Evolutionary conservation across 1,140 invertebrate genomes (phyloP).

Genomic region (Cylas formicarius): DNA sequence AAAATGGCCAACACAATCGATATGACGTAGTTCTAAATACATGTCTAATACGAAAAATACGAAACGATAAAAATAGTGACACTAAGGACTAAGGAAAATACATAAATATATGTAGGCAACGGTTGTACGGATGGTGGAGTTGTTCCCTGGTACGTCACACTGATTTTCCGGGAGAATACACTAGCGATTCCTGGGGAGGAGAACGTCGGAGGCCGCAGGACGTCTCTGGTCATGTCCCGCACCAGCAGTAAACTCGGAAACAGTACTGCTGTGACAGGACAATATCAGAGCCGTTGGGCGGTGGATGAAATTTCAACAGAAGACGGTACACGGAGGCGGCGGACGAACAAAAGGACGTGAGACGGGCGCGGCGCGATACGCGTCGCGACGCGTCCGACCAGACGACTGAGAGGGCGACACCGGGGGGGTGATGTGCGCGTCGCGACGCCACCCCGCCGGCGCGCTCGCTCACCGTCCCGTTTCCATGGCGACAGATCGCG

Average conservation of each 20-base stretch:
- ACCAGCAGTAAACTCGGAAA: constrained; percentile 71
- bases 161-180: not conserved
- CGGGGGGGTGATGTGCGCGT: not conserved
- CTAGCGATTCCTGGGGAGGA: constrained; percentile 3
- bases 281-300: constrained; percentile 65
- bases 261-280: constrained; percentile 92
- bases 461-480: constrained; percentile 24
- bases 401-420: constrained; percentile 31
- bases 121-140: constrained; percentile 7
- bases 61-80: too few relatives aligned
- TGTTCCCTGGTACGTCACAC: too few relatives aligned
- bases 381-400: constrained; percentile 26
- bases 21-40: too few relatives aligned
- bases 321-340: constrained; percentile 15
- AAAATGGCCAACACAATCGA: too few relatives aligned
- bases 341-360: constrained; percentile 1
- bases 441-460: constrained; percentile 29
- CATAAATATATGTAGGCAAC: not conserved
- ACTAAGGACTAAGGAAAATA: not conserved
- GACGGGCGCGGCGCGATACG: constrained; percentile 11
- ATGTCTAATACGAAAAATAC: too few relatives aligned
- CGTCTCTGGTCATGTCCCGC: constrained; percentile 75
- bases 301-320: constrained; percentile 31
- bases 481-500: too few relatives aligned
- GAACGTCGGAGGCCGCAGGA: constrained; percentile 27